Evolutionary conservation across 1,140 invertebrate species (phyloP), one percentile per base, ranked within the genome.

Genomic region (Dendrolimus kikuchii): DNA sequence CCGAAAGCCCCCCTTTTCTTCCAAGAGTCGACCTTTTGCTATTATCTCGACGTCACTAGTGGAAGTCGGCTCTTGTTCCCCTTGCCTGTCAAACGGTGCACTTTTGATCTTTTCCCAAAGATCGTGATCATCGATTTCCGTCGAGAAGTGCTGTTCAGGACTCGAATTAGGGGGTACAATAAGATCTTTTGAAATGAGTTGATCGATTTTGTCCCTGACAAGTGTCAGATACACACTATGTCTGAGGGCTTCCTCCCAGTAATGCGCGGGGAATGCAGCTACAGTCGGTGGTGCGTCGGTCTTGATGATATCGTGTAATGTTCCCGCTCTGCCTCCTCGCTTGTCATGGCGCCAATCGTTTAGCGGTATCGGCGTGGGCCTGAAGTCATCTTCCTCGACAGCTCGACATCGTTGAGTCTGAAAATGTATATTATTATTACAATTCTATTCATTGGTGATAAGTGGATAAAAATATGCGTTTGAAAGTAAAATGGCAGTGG

Each of bases 11-110:
- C 80, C 77, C 0, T 68, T 58, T n/a, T 85, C 69, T 55, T 88
- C 80, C 56, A 91, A 80, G 37, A 92, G 63, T 48, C 89, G 86
- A n/a, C 91, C 91, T 61, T 85, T 88, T 4, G 90, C 89, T 64
- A 92, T 64, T 39, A 90, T 87, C 1, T 89, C 88, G 9, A 92
- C 89, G 51, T 92, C 91, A n/a, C 90, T 90, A 49, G 89, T 89
- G 7, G 84, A 78, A 37, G 80, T 62, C 3, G 77, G 77, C 38
- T 81, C 73, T 7, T 81, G 74, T 41, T 81, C 74, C 38, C 64
- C 62, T 40, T 85, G 67, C 53, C 83, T 85, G 42, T 89, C 71
- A 59, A 91, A 89, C 0, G 89, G 89, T 3, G 90, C 89, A 10
- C 68, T 71, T 68, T 87, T 81, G 36, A 90, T 79, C 62, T 87